Conservation (phyloP, 1,140 invertebrate genomes). For the Drosophila mojavensis region DNA sequence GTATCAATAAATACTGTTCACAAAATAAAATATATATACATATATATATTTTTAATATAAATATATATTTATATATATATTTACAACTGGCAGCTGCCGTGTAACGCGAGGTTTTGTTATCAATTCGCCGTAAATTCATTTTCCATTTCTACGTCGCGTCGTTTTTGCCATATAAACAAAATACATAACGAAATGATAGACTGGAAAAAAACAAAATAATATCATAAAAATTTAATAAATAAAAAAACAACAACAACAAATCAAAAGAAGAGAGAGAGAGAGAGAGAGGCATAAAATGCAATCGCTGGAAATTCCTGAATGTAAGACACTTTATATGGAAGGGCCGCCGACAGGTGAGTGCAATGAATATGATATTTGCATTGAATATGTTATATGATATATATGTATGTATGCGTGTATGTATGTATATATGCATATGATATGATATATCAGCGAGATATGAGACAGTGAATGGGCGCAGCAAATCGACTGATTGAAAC, state of each 20-base stretch:
- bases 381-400: neutral
- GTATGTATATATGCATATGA: neutral
- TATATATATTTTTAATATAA: no score
- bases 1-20: neutral
- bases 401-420: no score
- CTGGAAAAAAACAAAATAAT: conserved; percentile 13
- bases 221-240: conserved; percentile 1
- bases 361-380: conserved; percentile 27
- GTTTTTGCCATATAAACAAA: conserved; percentile 30
- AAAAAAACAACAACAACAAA: conserved; percentile 18
- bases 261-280: neutral
- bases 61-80: no score
- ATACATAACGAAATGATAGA: conserved; percentile 16
- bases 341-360: conserved; percentile 58
- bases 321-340: conserved; percentile 19
- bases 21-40: conserved; percentile 1
- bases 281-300: conserved; percentile 31
- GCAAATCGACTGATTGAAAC: conserved; percentile 1
- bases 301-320: conserved; percentile 45
- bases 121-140: conserved; percentile 61
- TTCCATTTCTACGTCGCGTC: conserved; percentile 34
- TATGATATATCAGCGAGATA: conserved; percentile 13
- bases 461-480: neutral
- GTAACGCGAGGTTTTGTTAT: conserved; percentile 47
- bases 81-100: conserved; percentile 12